These are phyloP conservation scores for Drosophila erecta DNA, from an alignment of 1,140 invertebrate genomes.

Conservation along the genomic window DNA sequence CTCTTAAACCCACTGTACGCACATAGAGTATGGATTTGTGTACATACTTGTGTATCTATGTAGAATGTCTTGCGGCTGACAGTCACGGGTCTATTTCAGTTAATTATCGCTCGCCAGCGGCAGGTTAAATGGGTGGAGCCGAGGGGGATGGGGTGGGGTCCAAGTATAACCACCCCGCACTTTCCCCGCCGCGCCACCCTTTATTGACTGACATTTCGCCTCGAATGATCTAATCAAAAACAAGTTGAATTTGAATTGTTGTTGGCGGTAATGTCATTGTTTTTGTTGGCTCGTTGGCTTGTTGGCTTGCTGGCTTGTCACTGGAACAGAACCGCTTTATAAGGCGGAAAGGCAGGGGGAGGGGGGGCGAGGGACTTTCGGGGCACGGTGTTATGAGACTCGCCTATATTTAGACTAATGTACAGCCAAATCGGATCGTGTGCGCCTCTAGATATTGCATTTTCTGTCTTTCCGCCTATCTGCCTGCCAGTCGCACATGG, in stretches of 20 bases:
- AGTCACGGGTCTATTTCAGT: constrained; percentile 81
- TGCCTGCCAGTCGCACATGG: constrained; percentile 12
- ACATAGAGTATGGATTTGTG: constrained; percentile 35
- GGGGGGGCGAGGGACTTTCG: not conserved
- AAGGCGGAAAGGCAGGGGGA: not conserved
- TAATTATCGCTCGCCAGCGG: constrained; percentile 72
- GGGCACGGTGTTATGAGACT: constrained; percentile 37
- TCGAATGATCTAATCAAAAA: constrained; percentile 78
- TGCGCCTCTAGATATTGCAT: constrained; percentile 45
- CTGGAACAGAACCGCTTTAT: constrained; percentile 44
- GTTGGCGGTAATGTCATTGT: constrained; percentile 45
- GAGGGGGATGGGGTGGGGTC: not conserved
- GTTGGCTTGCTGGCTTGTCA: constrained; percentile 43
- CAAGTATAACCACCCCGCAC: constrained; percentile 6
- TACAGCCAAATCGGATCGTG: constrained; percentile 41
- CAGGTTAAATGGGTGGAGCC: constrained; percentile 39
- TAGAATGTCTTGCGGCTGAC: constrained; percentile 46
- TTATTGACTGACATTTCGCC: constrained; percentile 74
- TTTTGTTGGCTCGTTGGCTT: constrained; percentile 37
- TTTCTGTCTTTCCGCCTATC: constrained; percentile 10
- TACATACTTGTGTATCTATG: constrained; percentile 35
- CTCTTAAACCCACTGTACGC: constrained; percentile 17
- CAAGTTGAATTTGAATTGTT: constrained; percentile 78
- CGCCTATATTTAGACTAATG: constrained; percentile 45
- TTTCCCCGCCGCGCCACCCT: not conserved